phyloP scores from a whole-genome alignment of 2,888 invertebrate genomes.

The Heliconius cydno region DNA sequence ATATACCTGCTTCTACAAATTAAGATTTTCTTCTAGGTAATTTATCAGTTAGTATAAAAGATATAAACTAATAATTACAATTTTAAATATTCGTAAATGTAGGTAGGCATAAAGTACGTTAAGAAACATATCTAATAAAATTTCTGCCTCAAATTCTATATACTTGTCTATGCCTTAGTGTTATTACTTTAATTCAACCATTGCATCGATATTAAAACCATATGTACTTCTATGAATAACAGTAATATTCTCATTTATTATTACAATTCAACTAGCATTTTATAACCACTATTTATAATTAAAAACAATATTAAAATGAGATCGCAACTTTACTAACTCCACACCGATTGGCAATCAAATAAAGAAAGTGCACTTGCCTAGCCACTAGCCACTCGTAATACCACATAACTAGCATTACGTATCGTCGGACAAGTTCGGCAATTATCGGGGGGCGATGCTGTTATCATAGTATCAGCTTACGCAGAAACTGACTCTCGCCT shows the following conservation, averaged over 20 bases:
- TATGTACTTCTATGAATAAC: not conserved
- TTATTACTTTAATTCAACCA: not conserved
- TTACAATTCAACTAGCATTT: not conserved
- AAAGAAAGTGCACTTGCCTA: constrained; percentile 59
- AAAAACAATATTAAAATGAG: constrained; percentile 3
- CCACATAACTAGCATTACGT: constrained; percentile 65
- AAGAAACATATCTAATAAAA: not conserved
- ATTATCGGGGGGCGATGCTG: constrained; percentile 82
- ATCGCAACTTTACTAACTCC: not conserved
- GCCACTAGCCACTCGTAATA: constrained; percentile 56
- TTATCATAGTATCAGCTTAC: constrained; percentile 84
- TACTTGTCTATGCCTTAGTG: not conserved
- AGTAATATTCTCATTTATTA: not conserved
- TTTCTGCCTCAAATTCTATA: not conserved
- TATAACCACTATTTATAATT: constrained; percentile 1
- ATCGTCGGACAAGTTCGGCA: constrained; percentile 75
- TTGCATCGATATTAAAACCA: not conserved
- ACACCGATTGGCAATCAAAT: constrained; percentile 61
- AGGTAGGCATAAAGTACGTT: not conserved
- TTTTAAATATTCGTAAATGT: not conserved
- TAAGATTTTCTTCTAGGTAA: constrained; percentile 12
- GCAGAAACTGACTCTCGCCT: constrained; percentile 83
- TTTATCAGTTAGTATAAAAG: not conserved
- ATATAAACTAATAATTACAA: not conserved
- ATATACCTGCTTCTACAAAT: constrained; percentile 34